phyloP scores from a whole-genome alignment of 2,113 vertebrate genomes.

The Columba livia region DNA sequence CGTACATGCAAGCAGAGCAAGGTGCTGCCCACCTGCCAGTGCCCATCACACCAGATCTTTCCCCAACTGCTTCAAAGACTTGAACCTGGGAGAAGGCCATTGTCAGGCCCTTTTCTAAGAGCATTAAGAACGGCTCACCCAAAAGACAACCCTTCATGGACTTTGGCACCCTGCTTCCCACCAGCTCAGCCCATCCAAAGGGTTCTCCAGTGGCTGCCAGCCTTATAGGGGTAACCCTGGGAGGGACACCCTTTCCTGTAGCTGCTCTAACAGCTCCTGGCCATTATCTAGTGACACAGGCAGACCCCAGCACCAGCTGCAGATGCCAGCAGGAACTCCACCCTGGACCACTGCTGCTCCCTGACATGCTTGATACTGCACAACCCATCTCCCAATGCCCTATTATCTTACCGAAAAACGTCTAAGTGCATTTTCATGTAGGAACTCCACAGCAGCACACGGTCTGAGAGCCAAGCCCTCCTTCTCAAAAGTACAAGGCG shows the following conservation, averaged over 20 bases:
- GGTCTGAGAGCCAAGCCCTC: fast-evolving
- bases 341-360: background rate
- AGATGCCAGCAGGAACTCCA: background rate
- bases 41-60: background rate
- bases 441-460: background rate
- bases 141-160: background rate
- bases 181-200: background rate
- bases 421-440: background rate
- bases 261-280: background rate
- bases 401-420: background rate
- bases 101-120: background rate
- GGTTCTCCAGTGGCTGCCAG: background rate
- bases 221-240: fast-evolving
- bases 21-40: background rate
- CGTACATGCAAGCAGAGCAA: fast-evolving
- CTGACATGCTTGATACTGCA: fast-evolving
- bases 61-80: fast-evolving
- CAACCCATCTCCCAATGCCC: background rate
- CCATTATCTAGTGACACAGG: background rate
- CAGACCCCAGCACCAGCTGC: fast-evolving
- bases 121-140: background rate
- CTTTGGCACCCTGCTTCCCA: background rate
- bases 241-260: background rate
- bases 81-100: background rate
- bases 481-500: background rate